These are phyloP conservation scores for Podarcis siculus DNA, from an alignment of 2,797 vertebrate genomes.

Conservation along the genomic window DNA sequence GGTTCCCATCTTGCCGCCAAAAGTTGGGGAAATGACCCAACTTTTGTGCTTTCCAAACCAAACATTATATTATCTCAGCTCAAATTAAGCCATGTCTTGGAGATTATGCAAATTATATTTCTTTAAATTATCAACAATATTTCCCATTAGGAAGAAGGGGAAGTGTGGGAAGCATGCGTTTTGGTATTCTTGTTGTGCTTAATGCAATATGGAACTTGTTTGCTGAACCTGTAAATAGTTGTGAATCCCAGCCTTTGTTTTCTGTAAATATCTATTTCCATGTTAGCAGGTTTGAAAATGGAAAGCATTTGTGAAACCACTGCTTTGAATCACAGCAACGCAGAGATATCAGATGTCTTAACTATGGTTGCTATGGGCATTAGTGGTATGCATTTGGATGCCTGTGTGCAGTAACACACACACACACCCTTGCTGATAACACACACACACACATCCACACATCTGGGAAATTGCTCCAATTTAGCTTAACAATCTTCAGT, in stretches of 20 bases:
- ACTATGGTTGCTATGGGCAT: background rate
- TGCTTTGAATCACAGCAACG: background rate
- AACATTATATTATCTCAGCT: background rate
- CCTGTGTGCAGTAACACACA: background rate
- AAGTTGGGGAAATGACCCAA: slow-evolving; percentile 44
- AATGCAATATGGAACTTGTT: slow-evolving; percentile 12
- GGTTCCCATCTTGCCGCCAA: slow-evolving; percentile 21
- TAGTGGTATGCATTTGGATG: background rate
- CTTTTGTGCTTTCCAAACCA: background rate
- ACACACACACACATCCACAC: background rate
- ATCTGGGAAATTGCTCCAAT: slow-evolving; percentile 15
- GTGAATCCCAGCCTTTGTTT: slow-evolving; percentile 13
- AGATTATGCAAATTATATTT: slow-evolving; percentile 51
- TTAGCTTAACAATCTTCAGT: background rate
- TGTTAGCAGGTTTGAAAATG: slow-evolving; percentile 3
- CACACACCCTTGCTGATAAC: background rate
- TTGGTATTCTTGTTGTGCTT: slow-evolving; percentile 1
- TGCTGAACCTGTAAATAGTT: background rate
- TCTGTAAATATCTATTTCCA: slow-evolving; percentile 45
- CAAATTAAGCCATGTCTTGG: background rate
- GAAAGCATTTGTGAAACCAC: slow-evolving; percentile 12
- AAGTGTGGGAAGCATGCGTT: background rate
- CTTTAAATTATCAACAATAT: background rate
- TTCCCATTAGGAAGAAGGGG: slow-evolving; percentile 19
- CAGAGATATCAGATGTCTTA: no score